phyloP scores from a whole-genome alignment of 2,797 vertebrate species.

The Peromyscus melanophrys region DNA sequence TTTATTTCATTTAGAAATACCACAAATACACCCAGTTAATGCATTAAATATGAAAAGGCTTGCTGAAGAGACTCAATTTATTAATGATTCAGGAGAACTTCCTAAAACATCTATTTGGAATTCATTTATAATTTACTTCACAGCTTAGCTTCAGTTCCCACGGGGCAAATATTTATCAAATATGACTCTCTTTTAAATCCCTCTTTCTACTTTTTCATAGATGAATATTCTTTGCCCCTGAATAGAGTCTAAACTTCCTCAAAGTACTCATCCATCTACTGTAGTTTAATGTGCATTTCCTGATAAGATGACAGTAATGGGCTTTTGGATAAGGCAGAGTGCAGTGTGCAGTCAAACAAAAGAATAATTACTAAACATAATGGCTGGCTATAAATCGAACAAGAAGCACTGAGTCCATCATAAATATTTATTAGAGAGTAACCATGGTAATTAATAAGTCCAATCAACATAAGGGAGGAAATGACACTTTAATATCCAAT shows the following conservation, averaged over 20 bases:
- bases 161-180: slow-evolving; percentile 86
- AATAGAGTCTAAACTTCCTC: slow-evolving; percentile 65
- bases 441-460: slow-evolving; percentile 76
- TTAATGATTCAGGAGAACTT: slow-evolving; percentile 87
- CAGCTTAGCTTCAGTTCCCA: slow-evolving; percentile 84
- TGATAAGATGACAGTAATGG: slow-evolving; percentile 66
- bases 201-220: slow-evolving; percentile 71
- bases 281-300: slow-evolving; percentile 73
- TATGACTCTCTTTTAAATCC: slow-evolving; percentile 80
- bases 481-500: slow-evolving; percentile 50
- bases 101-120: slow-evolving; percentile 86
- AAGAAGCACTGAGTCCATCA: slow-evolving; percentile 1
- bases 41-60: slow-evolving; percentile 89
- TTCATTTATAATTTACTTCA: slow-evolving; percentile 88
- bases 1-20: slow-evolving; percentile 84
- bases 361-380: slow-evolving; percentile 74
- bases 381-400: slow-evolving; percentile 63
- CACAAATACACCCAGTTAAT: slow-evolving; percentile 84
- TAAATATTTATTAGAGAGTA: slow-evolving; percentile 83
- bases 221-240: background rate
- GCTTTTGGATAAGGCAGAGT: slow-evolving; percentile 51
- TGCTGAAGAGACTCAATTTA: slow-evolving; percentile 79
- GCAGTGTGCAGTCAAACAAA: slow-evolving; percentile 62
- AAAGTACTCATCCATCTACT: slow-evolving; percentile 66
- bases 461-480: slow-evolving; percentile 1